Evolutionary conservation across 2,888 invertebrate species (phyloP).

Genomic region (Drosophila pseudotalamancana): DNA sequence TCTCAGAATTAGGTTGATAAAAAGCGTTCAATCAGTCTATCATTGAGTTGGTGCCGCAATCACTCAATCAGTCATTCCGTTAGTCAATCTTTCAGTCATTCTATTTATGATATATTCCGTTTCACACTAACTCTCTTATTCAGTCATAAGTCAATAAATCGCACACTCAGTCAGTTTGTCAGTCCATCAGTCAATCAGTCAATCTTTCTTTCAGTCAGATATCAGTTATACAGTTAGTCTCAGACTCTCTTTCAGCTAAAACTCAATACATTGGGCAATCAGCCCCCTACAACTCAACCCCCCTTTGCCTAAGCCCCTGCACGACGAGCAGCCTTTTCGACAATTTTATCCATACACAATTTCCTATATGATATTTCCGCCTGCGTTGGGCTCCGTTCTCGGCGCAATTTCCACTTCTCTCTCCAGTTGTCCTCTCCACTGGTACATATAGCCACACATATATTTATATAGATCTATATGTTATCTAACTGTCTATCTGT

Average conservation of each 20-base stretch:
- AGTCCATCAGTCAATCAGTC: background rate
- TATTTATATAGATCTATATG: background rate
- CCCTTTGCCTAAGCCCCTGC: conserved; percentile 1
- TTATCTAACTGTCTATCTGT: background rate
- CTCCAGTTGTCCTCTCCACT: background rate
- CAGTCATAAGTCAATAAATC: background rate
- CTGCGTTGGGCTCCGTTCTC: background rate
- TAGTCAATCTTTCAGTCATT: background rate
- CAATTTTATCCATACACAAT: conserved; percentile 9
- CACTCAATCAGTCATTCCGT: background rate
- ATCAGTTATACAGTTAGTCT: background rate
- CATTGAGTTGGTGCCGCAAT: background rate
- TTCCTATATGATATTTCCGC: conserved; percentile 23
- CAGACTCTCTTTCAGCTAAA: no score
- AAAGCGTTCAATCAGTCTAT: background rate
- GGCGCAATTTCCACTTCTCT: conserved; percentile 12
- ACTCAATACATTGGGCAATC: background rate
- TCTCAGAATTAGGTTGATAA: no score
- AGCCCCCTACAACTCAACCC: background rate
- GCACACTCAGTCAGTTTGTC: background rate
- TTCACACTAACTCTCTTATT: background rate
- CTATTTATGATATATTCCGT: no score
- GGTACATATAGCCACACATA: background rate
- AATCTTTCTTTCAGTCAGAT: background rate
- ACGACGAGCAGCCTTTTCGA: background rate